Conservation (phyloP, 1,140 invertebrate species). For the Drosophila orena region DNA sequence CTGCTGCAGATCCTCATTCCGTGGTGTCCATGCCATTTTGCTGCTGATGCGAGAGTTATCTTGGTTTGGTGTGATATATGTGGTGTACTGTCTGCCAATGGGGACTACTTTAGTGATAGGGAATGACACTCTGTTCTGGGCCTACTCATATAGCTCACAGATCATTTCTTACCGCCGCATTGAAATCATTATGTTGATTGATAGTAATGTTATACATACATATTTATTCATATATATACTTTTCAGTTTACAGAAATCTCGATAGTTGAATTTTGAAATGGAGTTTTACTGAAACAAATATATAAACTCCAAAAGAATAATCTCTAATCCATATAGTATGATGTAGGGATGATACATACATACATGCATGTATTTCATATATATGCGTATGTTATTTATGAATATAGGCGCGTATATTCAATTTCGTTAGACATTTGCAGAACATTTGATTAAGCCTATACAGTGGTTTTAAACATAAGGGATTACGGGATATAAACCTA, state of each 20-base stretch:
- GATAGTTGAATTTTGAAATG: constrained; percentile 29
- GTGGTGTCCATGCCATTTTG: constrained; percentile 97
- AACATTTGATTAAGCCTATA: constrained; percentile 13
- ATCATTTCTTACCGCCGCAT: background rate
- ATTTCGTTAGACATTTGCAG: constrained; percentile 26
- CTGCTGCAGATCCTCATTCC: constrained; percentile 97
- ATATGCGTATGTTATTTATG: constrained; percentile 25
- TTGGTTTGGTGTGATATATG: constrained; percentile 10
- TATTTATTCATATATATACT: constrained; percentile 59
- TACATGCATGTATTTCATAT: constrained; percentile 18
- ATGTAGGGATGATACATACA: constrained; percentile 32
- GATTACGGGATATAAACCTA: constrained; percentile 12
- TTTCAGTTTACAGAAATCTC: constrained; percentile 39
- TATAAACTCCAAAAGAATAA: constrained; percentile 24
- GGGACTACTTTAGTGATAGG: constrained; percentile 32
- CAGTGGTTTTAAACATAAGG: constrained; percentile 4
- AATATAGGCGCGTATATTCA: constrained; percentile 22
- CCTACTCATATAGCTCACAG: background rate
- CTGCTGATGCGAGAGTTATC: constrained; percentile 28
- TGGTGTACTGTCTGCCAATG: constrained; percentile 66
- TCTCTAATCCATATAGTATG: constrained; percentile 11
- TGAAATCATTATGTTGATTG: constrained; percentile 8
- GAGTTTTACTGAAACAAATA: constrained; percentile 34
- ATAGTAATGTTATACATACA: constrained; percentile 53
- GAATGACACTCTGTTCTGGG: constrained; percentile 55